Evolutionary conservation across 2,113 vertebrate genomes (phyloP).

Genomic region (Progne subis): DNA sequence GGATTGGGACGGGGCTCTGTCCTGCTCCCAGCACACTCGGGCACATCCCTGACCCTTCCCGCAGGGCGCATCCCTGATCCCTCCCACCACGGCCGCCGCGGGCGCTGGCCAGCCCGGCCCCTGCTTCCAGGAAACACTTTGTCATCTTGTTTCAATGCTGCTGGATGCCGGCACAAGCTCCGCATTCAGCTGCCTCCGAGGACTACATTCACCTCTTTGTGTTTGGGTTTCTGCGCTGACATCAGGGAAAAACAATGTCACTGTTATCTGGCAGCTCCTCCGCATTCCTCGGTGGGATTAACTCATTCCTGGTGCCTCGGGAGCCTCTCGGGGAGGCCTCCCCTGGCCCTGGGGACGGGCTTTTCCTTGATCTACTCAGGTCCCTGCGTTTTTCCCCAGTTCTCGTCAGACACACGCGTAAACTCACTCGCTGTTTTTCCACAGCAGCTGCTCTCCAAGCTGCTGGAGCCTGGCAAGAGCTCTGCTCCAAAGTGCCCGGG

Average conservation of each 20-base stretch:
- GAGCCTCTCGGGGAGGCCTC: not conserved
- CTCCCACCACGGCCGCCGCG: not conserved
- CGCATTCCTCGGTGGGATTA: conserved; percentile 56
- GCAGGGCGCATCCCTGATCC: not conserved
- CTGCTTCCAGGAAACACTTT: conserved; percentile 66
- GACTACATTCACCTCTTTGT: conserved; percentile 71
- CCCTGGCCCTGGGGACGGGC: not conserved
- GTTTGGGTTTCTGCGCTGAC: conserved; percentile 72
- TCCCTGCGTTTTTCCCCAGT: rapidly evolving
- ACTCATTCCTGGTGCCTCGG: conserved; percentile 65
- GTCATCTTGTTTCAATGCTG: conserved; percentile 45
- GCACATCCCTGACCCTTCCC: not conserved
- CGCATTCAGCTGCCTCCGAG: conserved; percentile 62
- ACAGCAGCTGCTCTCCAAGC: rapidly evolving
- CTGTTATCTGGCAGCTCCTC: conserved; percentile 58
- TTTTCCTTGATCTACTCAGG: not conserved
- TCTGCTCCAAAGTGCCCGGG: rapidly evolving
- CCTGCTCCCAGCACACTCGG: not conserved
- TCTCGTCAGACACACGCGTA: rapidly evolving
- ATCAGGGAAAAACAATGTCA: conserved; percentile 74
- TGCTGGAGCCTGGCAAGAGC: not conserved
- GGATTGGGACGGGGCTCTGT: not conserved
- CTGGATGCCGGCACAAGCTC: conserved; percentile 57
- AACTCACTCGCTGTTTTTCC: not conserved
- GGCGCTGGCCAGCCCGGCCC: not conserved